Conservation (phyloP, 2,888 invertebrate genomes). For the Polyommatus iphigenia region DNA sequence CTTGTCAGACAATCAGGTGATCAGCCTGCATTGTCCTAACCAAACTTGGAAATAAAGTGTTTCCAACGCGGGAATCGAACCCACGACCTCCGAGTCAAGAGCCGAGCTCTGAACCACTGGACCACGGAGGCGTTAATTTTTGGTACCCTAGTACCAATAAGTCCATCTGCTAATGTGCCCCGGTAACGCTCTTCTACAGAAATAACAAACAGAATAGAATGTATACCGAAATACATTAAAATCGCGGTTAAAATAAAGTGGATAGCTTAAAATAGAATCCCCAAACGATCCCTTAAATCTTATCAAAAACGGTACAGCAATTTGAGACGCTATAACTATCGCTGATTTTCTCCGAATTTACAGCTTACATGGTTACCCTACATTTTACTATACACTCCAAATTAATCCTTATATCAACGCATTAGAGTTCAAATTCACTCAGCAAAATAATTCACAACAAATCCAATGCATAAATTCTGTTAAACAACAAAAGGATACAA, state of each 20-base stretch:
- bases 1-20: too few relatives aligned
- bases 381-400: neutral
- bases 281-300: neutral
- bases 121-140: too few relatives aligned
- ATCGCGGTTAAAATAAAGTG: neutral
- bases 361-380: constrained; percentile 19
- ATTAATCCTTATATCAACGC: neutral
- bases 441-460: neutral
- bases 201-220: too few relatives aligned
- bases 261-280: neutral
- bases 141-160: too few relatives aligned
- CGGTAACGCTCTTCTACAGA: too few relatives aligned
- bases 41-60: too few relatives aligned
- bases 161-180: too few relatives aligned
- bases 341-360: constrained; percentile 26
- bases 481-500: constrained; percentile 14
- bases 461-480: constrained; percentile 4
- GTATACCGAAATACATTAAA: neutral
- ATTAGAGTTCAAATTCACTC: neutral
- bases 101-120: too few relatives aligned
- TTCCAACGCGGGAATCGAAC: too few relatives aligned
- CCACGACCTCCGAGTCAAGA: too few relatives aligned
- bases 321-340: constrained; percentile 26
- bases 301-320: constrained; percentile 31
- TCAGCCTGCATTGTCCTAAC: too few relatives aligned